Evolutionary conservation across 1,140 invertebrate genomes (phyloP).

Genomic region (Micrasema minimum): DNA sequence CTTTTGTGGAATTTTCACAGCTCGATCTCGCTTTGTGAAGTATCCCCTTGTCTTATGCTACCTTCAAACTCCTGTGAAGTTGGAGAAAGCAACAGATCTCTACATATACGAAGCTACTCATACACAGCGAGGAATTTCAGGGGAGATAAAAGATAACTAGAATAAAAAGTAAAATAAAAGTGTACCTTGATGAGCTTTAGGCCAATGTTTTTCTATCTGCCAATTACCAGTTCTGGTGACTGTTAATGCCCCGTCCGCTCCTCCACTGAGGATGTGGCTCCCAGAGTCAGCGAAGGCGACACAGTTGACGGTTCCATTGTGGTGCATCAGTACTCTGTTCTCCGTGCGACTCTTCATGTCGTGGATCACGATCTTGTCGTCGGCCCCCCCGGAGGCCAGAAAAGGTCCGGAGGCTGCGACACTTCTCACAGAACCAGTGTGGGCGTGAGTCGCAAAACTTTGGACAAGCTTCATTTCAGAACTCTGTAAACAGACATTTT

Average conservation of each 20-base stretch:
- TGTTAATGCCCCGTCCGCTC: constrained; percentile 86
- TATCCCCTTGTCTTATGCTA: too few species aligned
- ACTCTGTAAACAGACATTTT: constrained; percentile 54
- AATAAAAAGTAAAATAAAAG: too few species aligned
- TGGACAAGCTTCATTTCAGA: constrained; percentile 70
- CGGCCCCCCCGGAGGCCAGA: constrained; percentile 88
- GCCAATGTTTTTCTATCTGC: constrained; percentile 83
- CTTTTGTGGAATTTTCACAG: too few species aligned
- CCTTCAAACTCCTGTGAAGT: too few species aligned
- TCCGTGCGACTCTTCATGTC: constrained; percentile 83
- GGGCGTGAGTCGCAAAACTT: constrained; percentile 89
- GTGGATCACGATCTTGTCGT: constrained; percentile 89
- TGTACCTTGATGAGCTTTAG: constrained; percentile 75
- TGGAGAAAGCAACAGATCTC: too few species aligned
- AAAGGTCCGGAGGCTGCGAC: constrained; percentile 77
- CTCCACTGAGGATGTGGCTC: constrained; percentile 83
- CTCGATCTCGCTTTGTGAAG: too few species aligned
- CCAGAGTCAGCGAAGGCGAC: constrained; percentile 80
- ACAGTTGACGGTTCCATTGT: constrained; percentile 83
- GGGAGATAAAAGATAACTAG: too few species aligned
- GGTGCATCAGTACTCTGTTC: constrained; percentile 81
- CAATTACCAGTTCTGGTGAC: constrained; percentile 86
- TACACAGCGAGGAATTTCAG: too few species aligned
- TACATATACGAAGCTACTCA: too few species aligned
- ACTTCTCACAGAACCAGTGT: constrained; percentile 81